Conservation (phyloP, 2,888 invertebrate genomes). For the Sarcophaga rosellei region DNA sequence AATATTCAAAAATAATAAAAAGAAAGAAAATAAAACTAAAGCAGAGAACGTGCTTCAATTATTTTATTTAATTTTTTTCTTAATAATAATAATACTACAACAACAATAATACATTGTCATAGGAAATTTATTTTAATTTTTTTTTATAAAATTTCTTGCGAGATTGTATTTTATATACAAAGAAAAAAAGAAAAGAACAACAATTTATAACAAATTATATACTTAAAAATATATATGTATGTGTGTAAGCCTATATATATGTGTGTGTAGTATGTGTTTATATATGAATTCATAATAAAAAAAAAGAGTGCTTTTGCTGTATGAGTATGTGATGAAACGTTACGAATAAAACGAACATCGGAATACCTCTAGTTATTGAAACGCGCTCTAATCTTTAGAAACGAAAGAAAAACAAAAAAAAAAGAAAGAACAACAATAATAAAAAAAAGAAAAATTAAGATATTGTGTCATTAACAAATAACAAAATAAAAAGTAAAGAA, state of each 20-base stretch:
- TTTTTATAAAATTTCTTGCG: too few relatives aligned
- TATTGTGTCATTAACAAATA: constrained; percentile 36
- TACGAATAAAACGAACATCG: not conserved
- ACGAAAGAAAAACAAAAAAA: constrained; percentile 33
- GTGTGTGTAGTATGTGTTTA: too few relatives aligned
- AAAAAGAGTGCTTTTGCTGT: too few relatives aligned
- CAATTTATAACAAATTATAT: too few relatives aligned
- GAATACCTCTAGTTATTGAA: constrained; percentile 53
- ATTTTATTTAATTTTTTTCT: not conserved
- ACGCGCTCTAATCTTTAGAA: constrained; percentile 66
- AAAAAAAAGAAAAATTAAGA: not conserved
- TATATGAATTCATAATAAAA: too few relatives aligned
- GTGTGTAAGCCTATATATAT: too few relatives aligned
- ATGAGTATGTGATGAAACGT: constrained; percentile 29
- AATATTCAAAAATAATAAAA: not conserved
- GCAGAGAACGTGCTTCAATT: constrained; percentile 53
- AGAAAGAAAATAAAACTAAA: constrained; percentile 40
- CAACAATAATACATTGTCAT: not conserved
- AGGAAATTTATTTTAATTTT: too few relatives aligned
- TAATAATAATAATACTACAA: not conserved
- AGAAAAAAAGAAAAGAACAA: too few relatives aligned
- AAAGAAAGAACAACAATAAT: constrained; percentile 37
- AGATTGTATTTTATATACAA: too few relatives aligned
- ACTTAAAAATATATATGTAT: too few relatives aligned
- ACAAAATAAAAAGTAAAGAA: not conserved